Evolutionary conservation across 2,113 vertebrate genomes (phyloP), one percentile per base, ranked within the genome.

Genomic region (Solea senegalensis): DNA sequence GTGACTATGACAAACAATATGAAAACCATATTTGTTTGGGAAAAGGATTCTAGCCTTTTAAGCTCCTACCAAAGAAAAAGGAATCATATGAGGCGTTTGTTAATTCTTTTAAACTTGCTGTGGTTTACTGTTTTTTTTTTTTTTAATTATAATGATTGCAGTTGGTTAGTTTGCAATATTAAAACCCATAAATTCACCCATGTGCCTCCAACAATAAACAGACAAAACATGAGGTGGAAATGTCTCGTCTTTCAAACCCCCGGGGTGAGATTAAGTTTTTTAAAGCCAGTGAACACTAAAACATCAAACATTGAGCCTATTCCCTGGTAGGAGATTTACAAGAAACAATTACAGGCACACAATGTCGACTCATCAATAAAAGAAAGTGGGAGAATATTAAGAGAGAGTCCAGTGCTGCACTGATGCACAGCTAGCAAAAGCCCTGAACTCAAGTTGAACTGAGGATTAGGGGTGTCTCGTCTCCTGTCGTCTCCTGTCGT

Each of bases 401-500:
- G 39, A 16, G 1, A 8, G 61, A 66, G 55, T 34, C 34, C 41
- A 63, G 44, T 67, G 60, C 34, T 51, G 58, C 16, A 67, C 21
- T 58, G 50, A 81, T 54, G 76, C 66, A 68, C 64, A 26, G 5
- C 34, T 65, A 76, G 53, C 45, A 75, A 64, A 50, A 48, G 63
- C 21, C 44, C 59, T n/a, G 59, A 60, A n/a, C 39, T 12, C 16
- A 59, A 72, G 44, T 58, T 87, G 68, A 48, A 67, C 48, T 46
- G 70, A 27, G 41, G 75, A 54, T 21, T 10, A 8, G 51, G 26
- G 53, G 27, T 70, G 69, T 67, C 60, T 21, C 21, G 21, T 21
- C 21, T 21, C 21, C 21, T 21, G 21, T 21, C 21, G 1, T 21
- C 21, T 21, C 21, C 21, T 21, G 50, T 51, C 28, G 34, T 59